phyloP scores from a whole-genome alignment of 2,888 invertebrate species.

The Graphium colonna region DNA sequence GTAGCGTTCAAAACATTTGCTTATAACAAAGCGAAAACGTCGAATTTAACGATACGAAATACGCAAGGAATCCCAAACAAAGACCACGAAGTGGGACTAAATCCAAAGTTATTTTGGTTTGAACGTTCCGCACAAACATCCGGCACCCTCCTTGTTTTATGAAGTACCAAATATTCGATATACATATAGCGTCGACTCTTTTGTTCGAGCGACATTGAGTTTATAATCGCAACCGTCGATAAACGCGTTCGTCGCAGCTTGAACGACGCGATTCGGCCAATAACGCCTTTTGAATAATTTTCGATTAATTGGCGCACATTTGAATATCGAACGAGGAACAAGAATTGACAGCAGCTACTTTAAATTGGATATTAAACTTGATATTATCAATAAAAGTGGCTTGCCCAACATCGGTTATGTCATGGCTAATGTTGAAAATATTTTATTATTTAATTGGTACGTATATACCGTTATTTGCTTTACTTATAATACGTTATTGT shows the following conservation, averaged over 20 bases:
- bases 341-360: constrained; percentile 9
- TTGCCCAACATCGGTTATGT: no score
- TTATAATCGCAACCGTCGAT: constrained; percentile 29
- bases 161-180: constrained; percentile 47
- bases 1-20: not conserved
- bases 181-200: constrained; percentile 38
- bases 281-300: constrained; percentile 11
- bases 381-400: no score
- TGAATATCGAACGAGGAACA: constrained; percentile 6
- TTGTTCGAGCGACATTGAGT: constrained; percentile 36
- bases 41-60: constrained; percentile 25
- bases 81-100: constrained; percentile 45
- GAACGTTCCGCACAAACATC: constrained; percentile 58
- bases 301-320: constrained; percentile 8
- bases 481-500: no score
- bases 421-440: not conserved
- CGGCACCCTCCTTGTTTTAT: constrained; percentile 54
- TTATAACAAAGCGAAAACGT: constrained; percentile 12
- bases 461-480: no score
- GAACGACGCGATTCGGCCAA: constrained; percentile 8
- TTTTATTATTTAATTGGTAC: not conserved
- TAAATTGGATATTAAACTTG: constrained; percentile 6
- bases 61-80: constrained; percentile 37
- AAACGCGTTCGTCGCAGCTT: constrained; percentile 1
- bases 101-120: constrained; percentile 54